These are phyloP conservation scores for Paguma larvata DNA, from an alignment of 2,797 vertebrate genomes.

Conservation along the genomic window DNA sequence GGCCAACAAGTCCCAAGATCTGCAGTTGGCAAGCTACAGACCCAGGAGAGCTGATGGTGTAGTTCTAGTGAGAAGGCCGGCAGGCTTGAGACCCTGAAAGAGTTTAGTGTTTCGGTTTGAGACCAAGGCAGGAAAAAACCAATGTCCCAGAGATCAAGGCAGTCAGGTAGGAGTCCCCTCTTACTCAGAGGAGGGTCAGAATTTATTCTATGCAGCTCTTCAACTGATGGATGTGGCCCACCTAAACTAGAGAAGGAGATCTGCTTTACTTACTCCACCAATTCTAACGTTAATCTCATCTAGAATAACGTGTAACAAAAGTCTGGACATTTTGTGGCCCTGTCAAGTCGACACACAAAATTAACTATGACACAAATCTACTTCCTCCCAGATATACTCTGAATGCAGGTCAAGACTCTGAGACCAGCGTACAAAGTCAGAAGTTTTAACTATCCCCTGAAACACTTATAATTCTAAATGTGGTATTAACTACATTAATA, in stretches of 20 bases:
- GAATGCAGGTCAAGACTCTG: background rate
- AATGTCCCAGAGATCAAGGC: background rate
- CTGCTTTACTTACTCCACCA: background rate
- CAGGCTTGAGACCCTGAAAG: background rate
- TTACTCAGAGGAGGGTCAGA: background rate
- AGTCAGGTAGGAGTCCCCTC: background rate
- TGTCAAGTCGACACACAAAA: background rate
- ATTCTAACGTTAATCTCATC: background rate
- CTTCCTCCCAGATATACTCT: background rate
- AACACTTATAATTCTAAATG: background rate
- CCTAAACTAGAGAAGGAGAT: background rate
- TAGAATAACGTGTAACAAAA: background rate
- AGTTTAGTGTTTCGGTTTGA: background rate
- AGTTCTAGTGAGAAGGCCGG: background rate
- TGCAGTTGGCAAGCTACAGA: background rate
- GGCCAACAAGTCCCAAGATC: background rate
- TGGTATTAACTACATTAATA: background rate
- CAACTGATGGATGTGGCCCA: background rate
- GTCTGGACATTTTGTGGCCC: background rate
- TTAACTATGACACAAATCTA: background rate
- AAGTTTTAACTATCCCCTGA: constrained; percentile 14
- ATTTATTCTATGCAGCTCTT: background rate
- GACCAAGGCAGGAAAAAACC: background rate
- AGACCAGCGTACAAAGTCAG: background rate
- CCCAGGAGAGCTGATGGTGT: background rate